Base-by-base conservation (phyloP, 2,888 invertebrate species). In the Auanema freiburgensis region DNA sequence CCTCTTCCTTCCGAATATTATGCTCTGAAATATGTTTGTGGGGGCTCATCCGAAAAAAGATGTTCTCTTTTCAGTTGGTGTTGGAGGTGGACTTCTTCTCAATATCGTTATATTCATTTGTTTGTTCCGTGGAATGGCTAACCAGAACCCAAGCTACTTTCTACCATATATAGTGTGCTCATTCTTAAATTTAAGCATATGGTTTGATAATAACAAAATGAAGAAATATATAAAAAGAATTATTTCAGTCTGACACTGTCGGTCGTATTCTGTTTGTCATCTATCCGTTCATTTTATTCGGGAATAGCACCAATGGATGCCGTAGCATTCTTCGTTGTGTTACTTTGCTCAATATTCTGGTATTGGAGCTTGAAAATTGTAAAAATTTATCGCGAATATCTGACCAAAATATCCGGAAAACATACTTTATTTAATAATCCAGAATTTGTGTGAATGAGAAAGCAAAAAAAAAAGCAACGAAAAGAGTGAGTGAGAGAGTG, bases 101-200 rank as follows among this genome's bases (percentile, higher is more conserved):
- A 62, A 62, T 23, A 42, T 43, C 18, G 41, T 44, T 46, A 57
- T 62, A 25, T 50, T 40, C 40, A n/a, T 56, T 12, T 33, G 50
- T 16, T 24, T 62, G 10, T 11, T 62, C 14, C 25, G 51, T 24
- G 62, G 56, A 21, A 16, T 62, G 11, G 41, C 51, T 23, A 57
- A 49, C 23, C 62, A 44, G 14, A 24, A 50, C 10, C 52, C 62
- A 8, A 56, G 51, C 18, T 52, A 57, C 8, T 62, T 62, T 24
- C 42, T 62, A n/a, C 62, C 62, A 18, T 62, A 62, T 23, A 56
- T 62, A n/a, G 51, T 62, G 21, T 62, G 62, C 43, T 49, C 62
- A 18, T 40, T 43, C 8, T 57, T 62, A 42, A 50, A 62, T 41
- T 24, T 57, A 14, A 52, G 42, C n/a, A 50, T 57, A 21, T 55